These are phyloP conservation scores for Aspidiotus destructor DNA, from an alignment of 2,888 invertebrate genomes.

Conservation along the genomic window DNA sequence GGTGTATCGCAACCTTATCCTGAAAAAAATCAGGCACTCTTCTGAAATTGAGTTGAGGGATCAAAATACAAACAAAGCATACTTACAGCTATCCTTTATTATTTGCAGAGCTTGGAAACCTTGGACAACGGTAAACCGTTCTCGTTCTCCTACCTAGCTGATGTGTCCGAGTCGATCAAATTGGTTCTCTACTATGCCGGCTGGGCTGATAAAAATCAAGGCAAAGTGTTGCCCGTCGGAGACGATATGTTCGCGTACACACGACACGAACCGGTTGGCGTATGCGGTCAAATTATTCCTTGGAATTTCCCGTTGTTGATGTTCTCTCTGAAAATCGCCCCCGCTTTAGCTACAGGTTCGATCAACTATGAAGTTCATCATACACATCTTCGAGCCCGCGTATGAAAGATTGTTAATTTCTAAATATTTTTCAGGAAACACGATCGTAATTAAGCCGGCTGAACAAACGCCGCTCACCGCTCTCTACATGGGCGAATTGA, in stretches of 20 bases:
- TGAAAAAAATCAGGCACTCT: no score
- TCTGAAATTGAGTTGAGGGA: no score
- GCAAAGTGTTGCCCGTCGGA: constrained; percentile 74
- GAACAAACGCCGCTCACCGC: constrained; percentile 78
- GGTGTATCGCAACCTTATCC: no score
- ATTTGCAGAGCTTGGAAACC: constrained; percentile 53
- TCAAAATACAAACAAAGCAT: no score
- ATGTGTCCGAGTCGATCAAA: constrained; percentile 39
- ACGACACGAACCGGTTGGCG: constrained; percentile 82
- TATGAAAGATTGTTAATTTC: not conserved
- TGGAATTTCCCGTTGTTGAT: constrained; percentile 92
- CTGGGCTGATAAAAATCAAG: constrained; percentile 77
- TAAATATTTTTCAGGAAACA: constrained; percentile 40
- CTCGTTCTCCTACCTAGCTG: constrained; percentile 45
- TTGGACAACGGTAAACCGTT: constrained; percentile 72
- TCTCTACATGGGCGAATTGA: constrained; percentile 59
- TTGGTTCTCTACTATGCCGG: constrained; percentile 50
- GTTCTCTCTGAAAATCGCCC: constrained; percentile 82
- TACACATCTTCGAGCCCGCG: constrained; percentile 8
- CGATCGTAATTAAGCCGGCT: constrained; percentile 69
- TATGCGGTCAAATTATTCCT: constrained; percentile 87
- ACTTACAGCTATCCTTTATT: no score
- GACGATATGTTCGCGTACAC: constrained; percentile 76
- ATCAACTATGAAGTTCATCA: not conserved
- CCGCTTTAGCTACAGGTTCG: constrained; percentile 45